Evolutionary conservation across 2,888 invertebrate species (phyloP), one percentile per base, ranked within the genome.

Genomic region (Lycia hirtaria): DNA sequence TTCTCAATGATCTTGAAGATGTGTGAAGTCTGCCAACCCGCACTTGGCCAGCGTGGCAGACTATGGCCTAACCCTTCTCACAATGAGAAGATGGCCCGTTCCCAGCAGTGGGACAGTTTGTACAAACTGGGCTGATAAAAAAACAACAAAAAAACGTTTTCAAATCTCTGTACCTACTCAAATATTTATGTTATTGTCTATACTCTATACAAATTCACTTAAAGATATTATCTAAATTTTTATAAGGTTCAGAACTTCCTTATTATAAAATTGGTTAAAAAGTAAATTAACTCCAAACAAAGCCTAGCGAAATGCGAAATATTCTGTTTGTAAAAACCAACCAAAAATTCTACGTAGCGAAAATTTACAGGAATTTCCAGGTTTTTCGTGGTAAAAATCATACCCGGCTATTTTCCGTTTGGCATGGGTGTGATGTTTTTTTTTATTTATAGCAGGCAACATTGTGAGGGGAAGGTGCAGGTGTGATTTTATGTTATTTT

Each of bases 321-420:
- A 33, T 22, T 14, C 30, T 10, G 45, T 33, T 47, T 47, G 6
- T 1, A 22, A 45, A 32, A 22, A 4, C 9, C 0, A 3, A n/a
- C 10, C 20, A 33, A 22, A 47, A 47, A 33, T 22, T 45, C 22
- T 30, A 20, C 32, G 22, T n/a, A 20, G 22, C n/a, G n/a, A 38
- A 37, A 38, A 22, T 44, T 41, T 41, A 38, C 19, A n/a, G 1
- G 30, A 45, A 22, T 40, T 41, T 55, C 12, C 26, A 4, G 6
- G 28, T 14, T 47, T 38, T 32, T 19, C 35, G 41, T 20, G 17
- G 55, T 22, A 17, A 54, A 54, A 55, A 56, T 50, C 38, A 56
- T 49, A 56, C 35, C 47, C 49, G 26, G 55, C 58, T 52, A 60
- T 58, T 62, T 64, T 58, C 44, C 41, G 41, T 50, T 60, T 56